phyloP scores from a whole-genome alignment of 2,113 vertebrate genomes.

The Colius striatus region DNA sequence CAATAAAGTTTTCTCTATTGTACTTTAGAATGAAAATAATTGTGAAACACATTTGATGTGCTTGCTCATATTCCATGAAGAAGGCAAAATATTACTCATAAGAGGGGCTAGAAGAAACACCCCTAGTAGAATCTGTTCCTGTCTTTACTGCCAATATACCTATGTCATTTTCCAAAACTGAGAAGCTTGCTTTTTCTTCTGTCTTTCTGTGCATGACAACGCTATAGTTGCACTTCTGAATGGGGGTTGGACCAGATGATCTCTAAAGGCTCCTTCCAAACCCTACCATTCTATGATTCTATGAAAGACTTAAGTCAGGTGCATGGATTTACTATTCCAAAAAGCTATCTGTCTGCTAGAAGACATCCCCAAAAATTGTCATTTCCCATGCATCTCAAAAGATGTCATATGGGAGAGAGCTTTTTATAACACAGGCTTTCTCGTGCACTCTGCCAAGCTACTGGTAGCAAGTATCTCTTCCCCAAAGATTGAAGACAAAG shows the following conservation, averaged over 20 bases:
- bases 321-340: background rate
- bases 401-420: background rate
- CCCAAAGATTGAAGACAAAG: background rate
- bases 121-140: background rate
- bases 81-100: background rate
- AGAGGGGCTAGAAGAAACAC: background rate
- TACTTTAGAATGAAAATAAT: background rate
- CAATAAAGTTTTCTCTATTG: background rate
- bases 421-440: background rate
- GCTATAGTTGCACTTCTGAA: background rate
- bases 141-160: background rate
- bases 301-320: background rate
- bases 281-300: too few species aligned
- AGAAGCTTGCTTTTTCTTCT: background rate
- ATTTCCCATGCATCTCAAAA: background rate
- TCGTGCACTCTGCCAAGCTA: background rate
- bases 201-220: background rate
- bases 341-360: background rate
- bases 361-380: background rate
- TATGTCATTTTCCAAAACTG: background rate
- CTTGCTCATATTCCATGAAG: background rate
- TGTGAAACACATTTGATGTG: background rate
- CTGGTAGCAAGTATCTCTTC: background rate
- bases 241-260: too few species aligned
- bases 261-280: too few species aligned